Base-by-base conservation (phyloP, 2,797 vertebrate genomes). In the Chloroceryle amazona region DNA sequence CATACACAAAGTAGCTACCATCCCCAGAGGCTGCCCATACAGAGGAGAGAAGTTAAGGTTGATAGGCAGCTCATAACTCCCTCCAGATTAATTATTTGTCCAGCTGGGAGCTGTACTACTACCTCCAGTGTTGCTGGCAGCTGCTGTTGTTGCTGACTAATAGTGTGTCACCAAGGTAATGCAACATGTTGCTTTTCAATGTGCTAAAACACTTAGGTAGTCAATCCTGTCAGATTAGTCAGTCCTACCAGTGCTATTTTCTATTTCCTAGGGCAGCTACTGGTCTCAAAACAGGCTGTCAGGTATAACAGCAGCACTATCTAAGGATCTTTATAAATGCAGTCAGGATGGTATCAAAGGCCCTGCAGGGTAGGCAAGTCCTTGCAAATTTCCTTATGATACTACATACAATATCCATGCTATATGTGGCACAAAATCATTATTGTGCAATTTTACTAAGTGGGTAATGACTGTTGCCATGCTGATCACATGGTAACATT, bases 361-460 rank as follows among this genome's bases (percentile, higher is more conserved):
- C 74, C 61, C 75, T 93, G 79, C 41, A 83, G 75, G 33, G 13
- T n/a, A 74, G 49, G 54, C 72, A 93, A 88, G 90, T 65, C 72
- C 47, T 78, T 93, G 65, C 87, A 91, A 71, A 90, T 68, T 31
- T 60, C 11, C 37, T 65, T 47, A 25, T 29, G 65, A 78, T 25
- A 62, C 7, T 13, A 88, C 46, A n/a, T 23, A 63, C 23, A 44
- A 22, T 86, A 78, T 71, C 68, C 49, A 72, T 62, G 66, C 49
- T 67, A 13, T 23, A 37, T 35, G 16, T 57, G 85, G 82, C 65
- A 74, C 61, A 78, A 83, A 78, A 74, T 51, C 49, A 26, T 54
- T 61, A 26, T 86, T 93, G 82, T 81, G 93, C 66, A 96, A 94
- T 86, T 83, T 70, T 72, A 68, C 26, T 61, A 15, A 72, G 90